Conservation (phyloP, 2,113 vertebrate genomes). For the Castor canadensis region DNA sequence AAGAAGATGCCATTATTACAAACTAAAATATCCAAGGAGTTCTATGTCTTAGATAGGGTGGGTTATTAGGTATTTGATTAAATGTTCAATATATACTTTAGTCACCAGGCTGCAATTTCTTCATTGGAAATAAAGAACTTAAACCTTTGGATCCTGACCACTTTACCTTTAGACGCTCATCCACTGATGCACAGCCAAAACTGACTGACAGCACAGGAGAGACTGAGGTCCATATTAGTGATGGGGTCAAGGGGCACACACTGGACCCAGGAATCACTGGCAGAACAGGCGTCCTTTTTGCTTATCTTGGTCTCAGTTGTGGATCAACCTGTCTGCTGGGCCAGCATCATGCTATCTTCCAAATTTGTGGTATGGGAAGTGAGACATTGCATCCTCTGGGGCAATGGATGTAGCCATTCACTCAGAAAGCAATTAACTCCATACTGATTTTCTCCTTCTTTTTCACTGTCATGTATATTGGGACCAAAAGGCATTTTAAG, state of each 20-base stretch:
- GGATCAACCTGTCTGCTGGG: background rate
- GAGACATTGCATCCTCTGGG: background rate
- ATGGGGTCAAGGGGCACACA: background rate
- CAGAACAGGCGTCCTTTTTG: background rate
- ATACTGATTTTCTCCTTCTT: background rate
- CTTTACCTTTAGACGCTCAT: too few species aligned
- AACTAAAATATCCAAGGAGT: background rate
- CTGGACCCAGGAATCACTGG: background rate
- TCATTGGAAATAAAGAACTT: background rate
- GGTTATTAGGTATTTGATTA: background rate
- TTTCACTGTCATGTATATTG: background rate
- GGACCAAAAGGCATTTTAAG: background rate
- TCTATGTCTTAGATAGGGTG: background rate
- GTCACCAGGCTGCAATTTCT: background rate
- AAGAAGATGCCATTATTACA: background rate
- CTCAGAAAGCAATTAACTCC: background rate
- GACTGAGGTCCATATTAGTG: background rate
- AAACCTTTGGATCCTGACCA: background rate
- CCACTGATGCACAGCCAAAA: accelerated
- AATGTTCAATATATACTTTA: background rate
- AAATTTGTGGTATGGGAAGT: too few species aligned
- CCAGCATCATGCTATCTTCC: accelerated
- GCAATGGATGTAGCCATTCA: background rate
- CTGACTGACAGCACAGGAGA: background rate
- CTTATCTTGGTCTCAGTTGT: too few species aligned